A percentile compares a stretch with the other conserved stretches of the same genome.
Evolutionary conservation across 2,888 invertebrate genomes (phyloP).

Genomic region (Tipula vernalis): DNA sequence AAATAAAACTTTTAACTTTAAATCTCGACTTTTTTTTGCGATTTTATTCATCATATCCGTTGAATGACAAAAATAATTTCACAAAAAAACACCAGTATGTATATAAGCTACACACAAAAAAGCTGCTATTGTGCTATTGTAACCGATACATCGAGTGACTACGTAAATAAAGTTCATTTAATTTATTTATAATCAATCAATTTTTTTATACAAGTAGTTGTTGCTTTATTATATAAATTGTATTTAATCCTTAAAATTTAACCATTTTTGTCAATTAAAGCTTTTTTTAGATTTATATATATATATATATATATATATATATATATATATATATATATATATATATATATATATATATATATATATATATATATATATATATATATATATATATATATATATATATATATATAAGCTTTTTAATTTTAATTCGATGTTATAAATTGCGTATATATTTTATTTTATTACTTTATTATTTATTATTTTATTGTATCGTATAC

Average conservation of each 20-base stretch:
- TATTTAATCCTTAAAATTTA: not conserved
- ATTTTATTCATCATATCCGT: not conserved
- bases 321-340: no score
- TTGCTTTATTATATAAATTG: not conserved
- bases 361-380: no score
- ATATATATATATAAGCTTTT: not conserved
- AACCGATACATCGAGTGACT: not conserved
- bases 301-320: no score
- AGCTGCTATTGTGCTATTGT: not conserved
- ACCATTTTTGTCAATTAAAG: not conserved
- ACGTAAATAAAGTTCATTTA: not conserved
- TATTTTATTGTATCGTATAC: not conserved
- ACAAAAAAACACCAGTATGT: not conserved
- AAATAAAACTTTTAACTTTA: not conserved
- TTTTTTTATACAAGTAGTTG: not conserved
- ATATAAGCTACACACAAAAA: not conserved
- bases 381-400: no score
- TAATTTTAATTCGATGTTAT: not conserved
- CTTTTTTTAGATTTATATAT: not conserved
- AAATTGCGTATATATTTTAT: not conserved
- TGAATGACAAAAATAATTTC: not conserved
- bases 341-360: no score
- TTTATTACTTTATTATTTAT: not conserved
- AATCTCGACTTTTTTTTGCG: not conserved
- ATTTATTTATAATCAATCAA: not conserved